phyloP scores from a whole-genome alignment of 2,888 invertebrate genomes.

The Pandemis corylana region DNA sequence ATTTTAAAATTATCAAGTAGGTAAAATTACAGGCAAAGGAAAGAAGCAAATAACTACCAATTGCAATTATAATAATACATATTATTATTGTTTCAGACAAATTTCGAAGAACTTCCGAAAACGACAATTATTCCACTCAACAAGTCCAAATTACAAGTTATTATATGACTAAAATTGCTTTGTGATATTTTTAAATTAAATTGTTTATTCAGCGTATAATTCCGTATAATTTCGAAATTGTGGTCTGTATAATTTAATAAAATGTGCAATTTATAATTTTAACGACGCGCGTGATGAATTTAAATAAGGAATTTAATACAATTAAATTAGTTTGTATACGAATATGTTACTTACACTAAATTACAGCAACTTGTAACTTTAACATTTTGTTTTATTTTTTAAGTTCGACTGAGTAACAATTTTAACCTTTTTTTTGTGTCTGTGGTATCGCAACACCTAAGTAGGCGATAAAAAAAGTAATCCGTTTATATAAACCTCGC shows the following conservation, averaged over 20 bases:
- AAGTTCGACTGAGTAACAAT: no score
- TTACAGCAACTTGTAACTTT: not conserved
- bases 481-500: no score
- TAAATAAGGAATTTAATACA: conserved; percentile 19
- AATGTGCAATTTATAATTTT: not conserved
- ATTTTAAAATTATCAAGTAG: not conserved
- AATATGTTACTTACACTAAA: not conserved
- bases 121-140: conserved; percentile 12
- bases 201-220: not conserved
- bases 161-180: not conserved
- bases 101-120: not conserved
- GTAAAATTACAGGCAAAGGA: not conserved
- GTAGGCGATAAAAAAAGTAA: no score
- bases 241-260: not conserved
- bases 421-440: no score
- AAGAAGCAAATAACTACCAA: not conserved
- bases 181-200: not conserved
- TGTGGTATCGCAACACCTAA: no score
- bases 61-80: conserved; percentile 24
- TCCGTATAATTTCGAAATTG: conserved; percentile 1
- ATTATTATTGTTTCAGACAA: conserved; percentile 30
- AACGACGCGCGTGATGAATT: not conserved
- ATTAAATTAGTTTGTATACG: conserved; percentile 8
- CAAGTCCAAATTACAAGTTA: conserved; percentile 8
- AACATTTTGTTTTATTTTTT: conserved; percentile 9